Base-by-base conservation (phyloP, 2,797 vertebrate genomes). In the Megalops cyprinoides region DNA sequence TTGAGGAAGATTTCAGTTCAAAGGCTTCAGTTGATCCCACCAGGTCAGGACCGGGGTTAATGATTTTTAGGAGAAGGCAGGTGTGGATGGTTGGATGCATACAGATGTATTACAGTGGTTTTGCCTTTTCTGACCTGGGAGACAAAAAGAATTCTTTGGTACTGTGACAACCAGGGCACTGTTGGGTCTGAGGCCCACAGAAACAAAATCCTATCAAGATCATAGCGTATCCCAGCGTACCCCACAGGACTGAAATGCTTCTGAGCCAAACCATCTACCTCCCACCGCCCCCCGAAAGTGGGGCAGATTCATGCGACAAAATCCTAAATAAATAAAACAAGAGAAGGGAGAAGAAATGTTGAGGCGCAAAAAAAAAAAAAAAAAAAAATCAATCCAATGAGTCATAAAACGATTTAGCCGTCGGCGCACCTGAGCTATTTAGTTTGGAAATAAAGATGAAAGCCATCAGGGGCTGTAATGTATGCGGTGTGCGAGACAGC, bases 371-470 rank as follows among this genome's bases (percentile, higher is more conserved):
- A n/a, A n/a, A n/a, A n/a, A n/a, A 74, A 31, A 77, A 74, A 80
- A 60, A 83, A 78, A 88, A 34, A 69, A 85, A 88, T 88, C 83
- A 87, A 78, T 82, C 80, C 76, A 82, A 75, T 28, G 76, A 81
- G 82, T 73, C 81, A 65, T 79, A 53, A 82, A 82, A 49, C 3
- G 78, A 79, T 84, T 58, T 83, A 25, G 81, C 81, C 73, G 44
- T 82, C 58, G 82, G 82, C 81, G 67, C 85, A 83, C 84, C 79
- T 78, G 82, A 86, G 75, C 83, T 79, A 78, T 79, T 73, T 79
- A 85, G 74, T 39, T 7, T 75, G 79, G 84, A 79, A 79, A 84
- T 76, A 48, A 79, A 84, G 81, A 84, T 83, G 65, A 84, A 83
- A 83, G 76, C 71, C 76, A 31, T 81, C 56, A 80, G 84, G 34